These are phyloP conservation scores for Clarias fuscus DNA, from an alignment of 2,797 vertebrate genomes.

Conservation along the genomic window DNA sequence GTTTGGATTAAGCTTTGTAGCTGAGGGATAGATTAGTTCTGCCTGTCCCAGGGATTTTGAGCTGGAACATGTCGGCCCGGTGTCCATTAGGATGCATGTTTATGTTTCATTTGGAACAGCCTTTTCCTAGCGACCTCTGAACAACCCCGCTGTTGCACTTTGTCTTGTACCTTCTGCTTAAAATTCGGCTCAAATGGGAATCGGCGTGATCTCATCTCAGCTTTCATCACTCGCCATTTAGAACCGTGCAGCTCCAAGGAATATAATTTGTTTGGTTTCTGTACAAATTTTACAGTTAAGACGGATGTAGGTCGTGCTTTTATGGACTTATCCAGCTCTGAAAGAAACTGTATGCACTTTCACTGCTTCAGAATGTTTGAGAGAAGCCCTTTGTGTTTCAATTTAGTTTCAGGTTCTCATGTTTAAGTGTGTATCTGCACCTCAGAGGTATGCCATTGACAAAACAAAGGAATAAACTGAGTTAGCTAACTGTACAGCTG, in stretches of 20 bases:
- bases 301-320: conserved; percentile 34
- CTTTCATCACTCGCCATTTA: conserved; percentile 56
- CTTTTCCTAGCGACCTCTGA: conserved; percentile 82
- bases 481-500: background rate
- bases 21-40: conserved; percentile 93
- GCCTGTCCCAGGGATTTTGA: conserved; percentile 80
- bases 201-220: conserved; percentile 54
- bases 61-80: conserved; percentile 81
- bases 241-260: conserved; percentile 40
- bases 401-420: background rate
- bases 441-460: conserved; percentile 10
- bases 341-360: background rate
- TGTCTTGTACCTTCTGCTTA: conserved; percentile 70
- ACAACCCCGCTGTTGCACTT: conserved; percentile 79
- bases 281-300: conserved; percentile 43
- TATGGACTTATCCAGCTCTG: conserved; percentile 1
- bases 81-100: conserved; percentile 82
- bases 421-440: conserved; percentile 6
- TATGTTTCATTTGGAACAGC: conserved; percentile 89
- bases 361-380: background rate
- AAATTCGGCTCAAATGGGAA: conserved; percentile 55
- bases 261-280: conserved; percentile 58
- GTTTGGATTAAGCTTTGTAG: conserved; percentile 91
- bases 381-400: background rate
- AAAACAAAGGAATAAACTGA: background rate